Evolutionary conservation across 2,113 vertebrate species (phyloP).

Genomic region (Gambusia affinis): DNA sequence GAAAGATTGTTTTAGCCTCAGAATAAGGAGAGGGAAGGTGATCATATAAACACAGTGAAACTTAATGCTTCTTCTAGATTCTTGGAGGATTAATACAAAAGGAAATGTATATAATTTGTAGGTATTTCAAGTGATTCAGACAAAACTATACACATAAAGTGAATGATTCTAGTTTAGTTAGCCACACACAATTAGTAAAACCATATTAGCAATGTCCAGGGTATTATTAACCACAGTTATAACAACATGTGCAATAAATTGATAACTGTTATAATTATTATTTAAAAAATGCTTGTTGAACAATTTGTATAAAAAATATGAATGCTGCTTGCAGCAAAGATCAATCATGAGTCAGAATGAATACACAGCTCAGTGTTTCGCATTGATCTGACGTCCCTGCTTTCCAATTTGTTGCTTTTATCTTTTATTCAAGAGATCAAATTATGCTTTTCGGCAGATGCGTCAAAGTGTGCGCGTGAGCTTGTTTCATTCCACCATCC

Average conservation of each 20-base stretch:
- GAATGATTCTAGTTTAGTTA: no score
- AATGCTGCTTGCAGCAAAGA: constrained; percentile 25
- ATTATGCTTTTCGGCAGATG: constrained; percentile 29
- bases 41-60: no score
- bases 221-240: no score
- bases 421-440: constrained; percentile 49
- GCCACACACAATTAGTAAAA: no score
- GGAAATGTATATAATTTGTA: no score
- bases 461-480: constrained; percentile 22
- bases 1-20: constrained; percentile 21
- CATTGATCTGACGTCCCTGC: constrained; percentile 19
- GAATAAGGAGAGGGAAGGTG: constrained; percentile 4
- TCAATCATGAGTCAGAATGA: constrained; percentile 8
- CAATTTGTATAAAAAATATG: background rate
- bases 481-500: constrained; percentile 28
- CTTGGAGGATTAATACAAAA: no score
- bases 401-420: constrained; percentile 42
- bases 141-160: no score
- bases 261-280: background rate
- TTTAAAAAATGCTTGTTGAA: constrained; percentile 14
- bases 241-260: no score
- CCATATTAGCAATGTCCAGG: no score
- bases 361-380: constrained; percentile 12
- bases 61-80: no score
- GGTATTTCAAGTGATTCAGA: no score